These are phyloP conservation scores for Ormyrus thymus DNA, from an alignment of 2,888 invertebrate species.

Conservation along the genomic window DNA sequence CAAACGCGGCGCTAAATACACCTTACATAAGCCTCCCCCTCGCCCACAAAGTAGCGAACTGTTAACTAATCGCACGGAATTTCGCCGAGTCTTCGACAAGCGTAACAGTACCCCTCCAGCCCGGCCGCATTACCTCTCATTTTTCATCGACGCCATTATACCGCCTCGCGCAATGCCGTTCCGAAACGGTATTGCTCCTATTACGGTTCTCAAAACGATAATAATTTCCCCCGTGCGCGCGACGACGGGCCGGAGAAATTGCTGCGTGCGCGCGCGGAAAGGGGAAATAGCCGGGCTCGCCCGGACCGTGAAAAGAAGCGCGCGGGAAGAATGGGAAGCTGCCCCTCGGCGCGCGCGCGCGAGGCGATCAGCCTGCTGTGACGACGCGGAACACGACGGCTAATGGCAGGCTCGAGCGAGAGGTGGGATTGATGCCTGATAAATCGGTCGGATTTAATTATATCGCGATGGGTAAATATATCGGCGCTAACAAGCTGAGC, in stretches of 20 bases:
- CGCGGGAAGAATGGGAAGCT: conserved; percentile 2
- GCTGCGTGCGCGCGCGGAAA: too few relatives aligned
- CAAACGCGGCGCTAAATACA: too few relatives aligned
- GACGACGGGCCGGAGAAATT: conserved; percentile 23
- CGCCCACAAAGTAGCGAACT: too few relatives aligned
- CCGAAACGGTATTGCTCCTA: conserved; percentile 33
- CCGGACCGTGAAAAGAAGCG: conserved; percentile 39
- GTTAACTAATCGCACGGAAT: too few relatives aligned
- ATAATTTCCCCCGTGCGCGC: conserved; percentile 26
- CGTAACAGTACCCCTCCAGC: too few relatives aligned
- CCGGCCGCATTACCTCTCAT: too few relatives aligned
- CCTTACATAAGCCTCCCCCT: too few relatives aligned
- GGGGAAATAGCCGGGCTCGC: background rate
- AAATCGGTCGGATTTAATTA: conserved; percentile 41
- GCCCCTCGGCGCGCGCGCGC: background rate
- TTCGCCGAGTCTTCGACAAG: too few relatives aligned
- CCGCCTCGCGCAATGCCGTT: conserved; percentile 16
- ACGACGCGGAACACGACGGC: background rate
- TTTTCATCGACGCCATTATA: background rate
- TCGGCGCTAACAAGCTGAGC: conserved; percentile 29
- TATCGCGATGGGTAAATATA: background rate
- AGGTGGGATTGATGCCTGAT: conserved; percentile 20
- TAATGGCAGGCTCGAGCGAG: too few relatives aligned
- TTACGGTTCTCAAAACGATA: conserved; percentile 35
- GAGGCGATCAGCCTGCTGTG: background rate